Evolutionary conservation across 2,113 vertebrate genomes (phyloP).

Genomic region (Noturus placidus): DNA sequence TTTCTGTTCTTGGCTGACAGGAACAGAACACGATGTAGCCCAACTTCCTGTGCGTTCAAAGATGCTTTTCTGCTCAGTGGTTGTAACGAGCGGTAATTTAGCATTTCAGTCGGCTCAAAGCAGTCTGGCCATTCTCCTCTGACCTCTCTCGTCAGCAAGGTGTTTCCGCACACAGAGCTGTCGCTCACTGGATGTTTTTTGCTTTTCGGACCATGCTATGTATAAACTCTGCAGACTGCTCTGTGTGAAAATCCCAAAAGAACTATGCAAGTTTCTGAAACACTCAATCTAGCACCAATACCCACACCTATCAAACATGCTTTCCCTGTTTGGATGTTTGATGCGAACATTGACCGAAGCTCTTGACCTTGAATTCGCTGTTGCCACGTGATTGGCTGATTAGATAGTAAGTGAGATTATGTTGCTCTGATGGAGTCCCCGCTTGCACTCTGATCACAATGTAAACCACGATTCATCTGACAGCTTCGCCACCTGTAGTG

Average conservation of each 20-base stretch:
- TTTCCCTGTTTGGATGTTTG: not conserved
- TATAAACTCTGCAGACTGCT: too few species aligned
- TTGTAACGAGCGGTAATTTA: not conserved
- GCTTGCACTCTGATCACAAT: not conserved
- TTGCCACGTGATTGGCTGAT: not conserved
- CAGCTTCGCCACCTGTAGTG: not conserved
- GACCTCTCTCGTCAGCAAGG: too few species aligned
- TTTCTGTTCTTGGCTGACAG: not conserved
- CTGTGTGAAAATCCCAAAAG: not conserved
- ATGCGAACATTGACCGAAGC: not conserved
- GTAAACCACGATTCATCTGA: not conserved
- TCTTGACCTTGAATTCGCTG: not conserved
- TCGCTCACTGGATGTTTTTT: too few species aligned
- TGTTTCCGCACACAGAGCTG: too few species aligned
- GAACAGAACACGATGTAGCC: not conserved
- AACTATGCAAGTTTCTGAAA: not conserved
- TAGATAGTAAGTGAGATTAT: not conserved
- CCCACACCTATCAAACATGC: not conserved
- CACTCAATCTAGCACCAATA: not conserved
- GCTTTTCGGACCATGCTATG: too few species aligned
- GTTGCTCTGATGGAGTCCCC: not conserved
- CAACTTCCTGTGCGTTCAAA: not conserved
- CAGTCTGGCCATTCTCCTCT: not conserved
- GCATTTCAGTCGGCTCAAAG: not conserved
- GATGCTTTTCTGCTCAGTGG: not conserved